Percentiles rank a stretch among this genome's conserved stretches.
These are phyloP conservation scores for Hydrotaea cyrtoneurina DNA, from an alignment of 2,888 invertebrate genomes.

Conservation along the genomic window DNA sequence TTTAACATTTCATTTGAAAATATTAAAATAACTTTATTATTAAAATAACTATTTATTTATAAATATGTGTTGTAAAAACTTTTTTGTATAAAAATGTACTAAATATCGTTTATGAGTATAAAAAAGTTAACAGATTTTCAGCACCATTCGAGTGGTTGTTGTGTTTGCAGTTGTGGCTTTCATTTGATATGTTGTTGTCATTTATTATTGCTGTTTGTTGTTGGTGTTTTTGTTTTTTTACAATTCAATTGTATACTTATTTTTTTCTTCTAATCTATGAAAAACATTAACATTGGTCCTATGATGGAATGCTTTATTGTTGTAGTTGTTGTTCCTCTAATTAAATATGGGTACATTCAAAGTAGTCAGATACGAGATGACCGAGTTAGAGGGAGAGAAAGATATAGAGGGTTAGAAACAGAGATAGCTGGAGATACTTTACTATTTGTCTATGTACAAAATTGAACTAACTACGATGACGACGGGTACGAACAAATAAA, in stretches of 20 bases:
- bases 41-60: conserved; percentile 13
- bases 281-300: conserved; percentile 18
- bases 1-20: conserved; percentile 12
- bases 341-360: conserved; percentile 23
- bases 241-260: conserved; percentile 14
- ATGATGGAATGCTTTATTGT: conserved; percentile 27
- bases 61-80: conserved; percentile 30
- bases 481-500: conserved; percentile 40
- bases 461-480: conserved; percentile 56
- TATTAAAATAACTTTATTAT: conserved; percentile 34
- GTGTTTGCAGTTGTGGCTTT: neutral
- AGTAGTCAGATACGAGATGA: conserved; percentile 13
- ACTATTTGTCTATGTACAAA: conserved; percentile 49
- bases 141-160: conserved; percentile 38
- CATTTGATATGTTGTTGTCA: conserved; percentile 1
- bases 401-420: neutral
- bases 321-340: conserved; percentile 9
- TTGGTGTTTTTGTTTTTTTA: conserved; percentile 13
- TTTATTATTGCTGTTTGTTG: neutral
- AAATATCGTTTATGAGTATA: conserved; percentile 19
- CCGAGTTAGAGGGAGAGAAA: neutral
- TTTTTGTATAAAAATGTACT: conserved; percentile 41
- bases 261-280: conserved; percentile 11
- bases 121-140: conserved; percentile 37
- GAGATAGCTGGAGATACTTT: conserved; percentile 19